Evolutionary conservation across 2,797 vertebrate species (phyloP).

Genomic region (Microctenopoma steveboyesi): DNA sequence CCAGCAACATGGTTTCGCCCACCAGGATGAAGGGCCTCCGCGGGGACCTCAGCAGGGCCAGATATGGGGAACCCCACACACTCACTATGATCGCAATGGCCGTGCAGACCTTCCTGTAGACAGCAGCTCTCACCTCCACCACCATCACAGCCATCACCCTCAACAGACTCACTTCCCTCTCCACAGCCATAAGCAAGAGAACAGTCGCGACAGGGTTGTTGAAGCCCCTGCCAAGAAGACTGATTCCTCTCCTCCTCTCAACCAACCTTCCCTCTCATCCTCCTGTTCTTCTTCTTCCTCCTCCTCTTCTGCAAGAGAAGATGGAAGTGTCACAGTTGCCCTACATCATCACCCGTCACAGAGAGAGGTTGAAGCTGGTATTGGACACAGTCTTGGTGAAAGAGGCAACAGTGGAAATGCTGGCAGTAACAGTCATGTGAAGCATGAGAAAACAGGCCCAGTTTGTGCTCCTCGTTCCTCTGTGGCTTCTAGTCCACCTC

Average conservation of each 20-base stretch:
- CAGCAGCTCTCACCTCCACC: slow-evolving; percentile 77
- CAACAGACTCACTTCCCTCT: slow-evolving; percentile 79
- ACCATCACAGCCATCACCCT: slow-evolving; percentile 74
- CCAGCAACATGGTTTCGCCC: slow-evolving; percentile 80
- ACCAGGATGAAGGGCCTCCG: slow-evolving; percentile 83
- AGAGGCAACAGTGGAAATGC: slow-evolving; percentile 55
- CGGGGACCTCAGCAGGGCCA: slow-evolving; percentile 80
- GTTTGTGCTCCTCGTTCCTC: slow-evolving; percentile 68
- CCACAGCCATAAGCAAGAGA: slow-evolving; percentile 82
- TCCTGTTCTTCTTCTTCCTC: slow-evolving; percentile 86
- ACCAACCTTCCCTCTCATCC: slow-evolving; percentile 81
- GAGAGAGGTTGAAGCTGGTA: slow-evolving; percentile 69
- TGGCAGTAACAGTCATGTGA: slow-evolving; percentile 56
- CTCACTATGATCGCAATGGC: slow-evolving; percentile 84
- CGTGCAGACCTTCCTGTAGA: slow-evolving; percentile 79
- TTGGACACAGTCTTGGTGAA: slow-evolving; percentile 55
- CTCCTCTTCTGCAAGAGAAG: slow-evolving; percentile 82
- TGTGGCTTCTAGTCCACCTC: slow-evolving; percentile 64
- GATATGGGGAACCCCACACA: slow-evolving; percentile 81
- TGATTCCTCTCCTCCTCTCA: slow-evolving; percentile 76
- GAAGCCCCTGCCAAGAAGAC: slow-evolving; percentile 78
- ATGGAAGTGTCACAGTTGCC: slow-evolving; percentile 74
- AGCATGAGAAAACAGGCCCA: slow-evolving; percentile 78
- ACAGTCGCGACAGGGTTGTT: slow-evolving; percentile 69
- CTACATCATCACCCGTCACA: slow-evolving; percentile 74